Base-by-base conservation (phyloP, 2,888 invertebrate species). In the Lymantria dispar region DNA sequence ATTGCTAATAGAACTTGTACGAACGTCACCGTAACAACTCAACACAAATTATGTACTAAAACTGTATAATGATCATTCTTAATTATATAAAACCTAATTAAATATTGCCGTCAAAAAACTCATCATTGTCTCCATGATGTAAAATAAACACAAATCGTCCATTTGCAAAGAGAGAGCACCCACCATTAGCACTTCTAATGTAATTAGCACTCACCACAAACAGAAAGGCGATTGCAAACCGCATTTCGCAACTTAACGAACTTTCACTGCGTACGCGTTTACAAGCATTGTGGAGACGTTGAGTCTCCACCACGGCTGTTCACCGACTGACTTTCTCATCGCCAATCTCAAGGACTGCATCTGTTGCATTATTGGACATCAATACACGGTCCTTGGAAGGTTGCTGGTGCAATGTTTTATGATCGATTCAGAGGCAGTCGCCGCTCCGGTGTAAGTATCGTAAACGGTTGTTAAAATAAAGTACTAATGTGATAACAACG, bases 161-260 rank as follows among this genome's bases (percentile, higher is more conserved):
- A 61, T 61, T 60, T 62, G 61, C 63, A 63, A 70, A 68, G 68
- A 76, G 72, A 74, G 73, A 76, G 72, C 81, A 79, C 77, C 78
- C 76, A 74, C 68, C 67, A 72, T 77, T 76, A 78, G 70, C 85
- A 85, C 83, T 83, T 84, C 76, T 76, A 77, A 74, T 78, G 76
- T 80, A 83, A 82, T 83, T 80, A 79, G 75, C 87, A 91, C 91
- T 91, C 91, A 91, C 91, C 91, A 89, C 87, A 87, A 89, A 84
- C 83, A 91, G 83, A 81, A 88, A 83, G 83, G 83, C 85, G 83
- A 88, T 83, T 79, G 86, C 85, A 78, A 84, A 77, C 82, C 85
- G 85, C 88, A 88, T 88, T 83, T 85, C 86, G 79, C 76, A 72
- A 75, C 72, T 83, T 88, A 87, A 78, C 83, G 82, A 81, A 89